Evolutionary conservation across 2,113 vertebrate genomes (phyloP).

Genomic region (Hepsetus odoe): DNA sequence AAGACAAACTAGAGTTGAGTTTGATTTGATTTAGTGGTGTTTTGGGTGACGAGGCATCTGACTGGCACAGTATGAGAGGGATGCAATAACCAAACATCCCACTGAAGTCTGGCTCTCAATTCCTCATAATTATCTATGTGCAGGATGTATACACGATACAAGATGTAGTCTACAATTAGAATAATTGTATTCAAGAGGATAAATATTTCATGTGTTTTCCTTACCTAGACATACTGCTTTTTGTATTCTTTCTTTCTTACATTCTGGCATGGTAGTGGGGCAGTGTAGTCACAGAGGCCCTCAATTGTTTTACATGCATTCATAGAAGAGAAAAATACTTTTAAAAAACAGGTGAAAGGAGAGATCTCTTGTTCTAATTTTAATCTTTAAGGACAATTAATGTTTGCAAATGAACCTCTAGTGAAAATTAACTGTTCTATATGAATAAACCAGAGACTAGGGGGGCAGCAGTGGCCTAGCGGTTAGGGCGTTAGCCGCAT

Average conservation of each 20-base stretch:
- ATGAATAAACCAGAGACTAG: too few species aligned
- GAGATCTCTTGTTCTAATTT: too few species aligned
- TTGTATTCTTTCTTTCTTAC: not conserved
- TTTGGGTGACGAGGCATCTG: constrained; percentile 9
- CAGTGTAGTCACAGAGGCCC: too few species aligned
- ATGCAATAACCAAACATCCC: not conserved
- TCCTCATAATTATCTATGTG: not conserved
- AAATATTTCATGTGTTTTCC: not conserved
- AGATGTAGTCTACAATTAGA: not conserved
- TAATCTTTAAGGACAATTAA: too few species aligned
- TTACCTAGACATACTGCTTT: not conserved
- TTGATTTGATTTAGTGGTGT: constrained; percentile 24
- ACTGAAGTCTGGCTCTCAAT: not conserved
- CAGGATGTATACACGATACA: not conserved
- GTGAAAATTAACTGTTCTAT: too few species aligned
- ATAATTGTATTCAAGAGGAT: not conserved
- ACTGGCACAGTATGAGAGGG: not conserved
- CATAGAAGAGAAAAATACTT: too few species aligned
- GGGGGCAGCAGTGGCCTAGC: too few species aligned
- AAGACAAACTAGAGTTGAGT: constrained; percentile 28
- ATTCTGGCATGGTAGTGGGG: too few species aligned
- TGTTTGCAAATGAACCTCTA: too few species aligned
- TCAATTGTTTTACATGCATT: too few species aligned
- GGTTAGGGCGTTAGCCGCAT: too few species aligned
- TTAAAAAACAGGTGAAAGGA: too few species aligned